Evolutionary conservation across 2,113 vertebrate genomes (phyloP), one percentile per base, ranked within the genome.

Genomic region (Onychorhynchus coronatus): DNA sequence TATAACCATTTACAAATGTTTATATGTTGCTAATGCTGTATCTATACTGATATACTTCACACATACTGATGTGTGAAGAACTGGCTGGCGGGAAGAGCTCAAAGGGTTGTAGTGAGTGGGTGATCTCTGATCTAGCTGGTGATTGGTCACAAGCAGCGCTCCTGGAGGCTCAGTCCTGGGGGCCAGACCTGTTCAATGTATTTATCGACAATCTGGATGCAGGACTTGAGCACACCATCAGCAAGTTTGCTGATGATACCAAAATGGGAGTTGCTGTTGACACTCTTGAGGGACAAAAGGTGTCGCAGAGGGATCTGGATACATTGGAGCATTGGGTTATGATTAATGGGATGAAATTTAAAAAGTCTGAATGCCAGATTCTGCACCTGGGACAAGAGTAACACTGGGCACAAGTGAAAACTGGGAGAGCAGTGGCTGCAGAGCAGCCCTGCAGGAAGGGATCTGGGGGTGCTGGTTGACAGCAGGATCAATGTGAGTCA

Each of bases 121-220:
- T n/a, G n/a, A n/a, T n/a, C n/a, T n/a, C n/a, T n/a, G n/a, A 19
- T 39, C 27, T 74, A 37, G 6, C 39, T 72, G n/a, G 4, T 2
- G 5, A 19, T 5, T 1, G 0, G 18, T n/a, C 4, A 5, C 6
- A 39, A 37, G 20, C 0, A 0, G 5, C 39, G 19, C 15, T 55
- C n/a, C n/a, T 62, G 18, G 42, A 30, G 41, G 3, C 12, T 86
- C 56, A 58, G 1, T 53, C 6, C 27, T 35, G 27, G 27, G 16
- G 14, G 10, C 16, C 58, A 53, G 42, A 46, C 0, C 49, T 42
- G 33, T 70, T 37, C 46, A 59, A 10, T 12, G 8, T 8, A 37
- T 67, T 37, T 61, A 37, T 27, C 19, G 44, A 2, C 68, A 25
- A 27, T 21, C 8, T 37, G 49, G 8, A 59, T 30, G 19, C 14